Percentiles rank a stretch among this genome's conserved stretches.
Conservation (phyloP, 2,888 invertebrate species). For the Amblyjoppa fuscipennis region DNA sequence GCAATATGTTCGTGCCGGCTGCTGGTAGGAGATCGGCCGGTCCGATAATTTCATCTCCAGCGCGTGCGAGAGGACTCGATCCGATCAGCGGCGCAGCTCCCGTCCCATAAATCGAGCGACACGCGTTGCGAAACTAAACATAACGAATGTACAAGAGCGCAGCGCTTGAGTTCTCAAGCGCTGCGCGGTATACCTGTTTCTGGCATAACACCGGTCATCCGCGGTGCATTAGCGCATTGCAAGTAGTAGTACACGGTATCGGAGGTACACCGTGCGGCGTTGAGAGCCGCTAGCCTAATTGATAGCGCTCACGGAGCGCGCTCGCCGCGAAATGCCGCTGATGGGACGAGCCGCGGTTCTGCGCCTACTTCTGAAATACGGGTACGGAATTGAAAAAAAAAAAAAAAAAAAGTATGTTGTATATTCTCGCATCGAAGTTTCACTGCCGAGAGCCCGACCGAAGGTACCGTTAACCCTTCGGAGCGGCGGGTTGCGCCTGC, state of each 20-base stretch:
- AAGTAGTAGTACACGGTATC: constrained; percentile 33
- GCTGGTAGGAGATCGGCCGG: constrained; percentile 61
- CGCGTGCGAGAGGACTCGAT: constrained; percentile 62
- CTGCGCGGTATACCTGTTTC: constrained; percentile 40
- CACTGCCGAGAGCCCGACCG: not conserved
- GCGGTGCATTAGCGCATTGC: constrained; percentile 27
- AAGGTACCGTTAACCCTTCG: constrained; percentile 7
- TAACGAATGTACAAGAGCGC: constrained; percentile 54
- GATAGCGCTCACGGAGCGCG: constrained; percentile 65
- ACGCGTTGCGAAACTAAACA: constrained; percentile 65
- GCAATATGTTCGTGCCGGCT: constrained; percentile 16
- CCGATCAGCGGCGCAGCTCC: constrained; percentile 32
- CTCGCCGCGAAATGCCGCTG: constrained; percentile 44
- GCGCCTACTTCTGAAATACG: not conserved
- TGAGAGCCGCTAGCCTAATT: constrained; percentile 65
- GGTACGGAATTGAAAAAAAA: not conserved
- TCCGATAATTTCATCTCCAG: constrained; percentile 68
- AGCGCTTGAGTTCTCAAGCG: constrained; percentile 8
- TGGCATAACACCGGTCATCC: constrained; percentile 17
- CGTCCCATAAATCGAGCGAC: constrained; percentile 69
- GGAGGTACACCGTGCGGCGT: constrained; percentile 46
- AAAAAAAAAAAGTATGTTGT: not conserved
- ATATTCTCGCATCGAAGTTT: not conserved
- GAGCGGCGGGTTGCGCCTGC: not conserved
- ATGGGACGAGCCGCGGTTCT: constrained; percentile 29